These are phyloP conservation scores for Cyprinus carpio DNA, from an alignment of 2,113 vertebrate genomes.

Conservation along the genomic window DNA sequence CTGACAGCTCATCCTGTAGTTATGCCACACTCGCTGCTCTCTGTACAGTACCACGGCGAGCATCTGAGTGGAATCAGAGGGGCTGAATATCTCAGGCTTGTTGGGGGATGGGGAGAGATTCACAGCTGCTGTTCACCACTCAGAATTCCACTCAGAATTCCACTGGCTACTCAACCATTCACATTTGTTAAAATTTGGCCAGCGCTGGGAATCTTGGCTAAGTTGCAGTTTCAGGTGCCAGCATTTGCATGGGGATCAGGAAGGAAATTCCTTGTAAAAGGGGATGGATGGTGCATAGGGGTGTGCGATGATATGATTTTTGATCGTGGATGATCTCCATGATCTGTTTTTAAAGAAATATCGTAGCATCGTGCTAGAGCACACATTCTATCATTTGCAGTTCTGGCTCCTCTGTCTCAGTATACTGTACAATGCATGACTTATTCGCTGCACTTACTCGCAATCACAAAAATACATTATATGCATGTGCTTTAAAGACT, in stretches of 20 bases:
- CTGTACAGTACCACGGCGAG: constrained; percentile 41
- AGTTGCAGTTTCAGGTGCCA: constrained; percentile 65
- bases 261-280: constrained; percentile 67
- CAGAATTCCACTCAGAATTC: neutral
- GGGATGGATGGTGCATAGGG: constrained; percentile 37
- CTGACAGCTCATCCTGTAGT: constrained; percentile 57
- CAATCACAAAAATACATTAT: no score
- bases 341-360: no score
- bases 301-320: no score
- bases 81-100: constrained; percentile 1
- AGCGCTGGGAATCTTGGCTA: constrained; percentile 61
- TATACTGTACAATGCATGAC: no score
- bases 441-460: no score
- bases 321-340: no score
- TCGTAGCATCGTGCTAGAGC: no score
- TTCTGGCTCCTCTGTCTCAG: no score
- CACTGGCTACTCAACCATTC: constrained; percentile 46
- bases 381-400: no score
- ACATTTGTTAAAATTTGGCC: constrained; percentile 32
- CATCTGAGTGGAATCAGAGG: constrained; percentile 30
- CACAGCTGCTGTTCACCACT: constrained; percentile 61
- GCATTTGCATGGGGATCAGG: constrained; percentile 67
- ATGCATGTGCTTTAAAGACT: no score
- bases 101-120: constrained; percentile 46
- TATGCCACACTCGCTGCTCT: constrained; percentile 42